Percentiles rank a stretch among this genome's conserved stretches.
phyloP scores from a whole-genome alignment of 2,888 invertebrate genomes.

The Agonopterix heracliana region DNA sequence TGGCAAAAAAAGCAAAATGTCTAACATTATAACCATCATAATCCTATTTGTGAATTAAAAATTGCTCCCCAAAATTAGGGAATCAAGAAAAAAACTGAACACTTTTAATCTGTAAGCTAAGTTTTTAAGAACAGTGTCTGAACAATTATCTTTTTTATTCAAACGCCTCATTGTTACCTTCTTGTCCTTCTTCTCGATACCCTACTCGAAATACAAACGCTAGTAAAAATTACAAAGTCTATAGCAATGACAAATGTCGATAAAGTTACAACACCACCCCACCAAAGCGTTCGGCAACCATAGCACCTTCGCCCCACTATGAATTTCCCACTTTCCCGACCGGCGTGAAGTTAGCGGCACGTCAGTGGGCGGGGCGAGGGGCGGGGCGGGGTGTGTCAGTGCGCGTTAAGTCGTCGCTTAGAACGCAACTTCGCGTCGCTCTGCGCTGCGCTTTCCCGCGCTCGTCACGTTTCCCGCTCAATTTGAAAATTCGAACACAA shows the following conservation, averaged over 20 bases:
- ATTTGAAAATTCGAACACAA: conserved; percentile 22
- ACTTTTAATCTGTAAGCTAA: no score
- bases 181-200: no score
- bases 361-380: conserved; percentile 55
- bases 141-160: no score
- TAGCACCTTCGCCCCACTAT: conserved; percentile 41
- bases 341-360: conserved; percentile 50
- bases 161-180: no score
- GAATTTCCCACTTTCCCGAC: conserved; percentile 67
- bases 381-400: conserved; percentile 47
- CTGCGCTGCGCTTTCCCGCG: conserved; percentile 39
- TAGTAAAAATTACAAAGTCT: no score
- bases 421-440: conserved; percentile 29
- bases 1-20: no score
- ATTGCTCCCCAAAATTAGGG: no score
- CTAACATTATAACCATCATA: no score
- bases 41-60: no score
- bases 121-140: no score
- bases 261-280: conserved; percentile 25
- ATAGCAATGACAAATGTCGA: conserved; percentile 25
- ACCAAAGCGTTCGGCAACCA: conserved; percentile 30
- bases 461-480: conserved; percentile 27
- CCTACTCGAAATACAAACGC: no score
- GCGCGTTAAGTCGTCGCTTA: conserved; percentile 20
- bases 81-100: no score